Evolutionary conservation across 2,888 invertebrate species (phyloP).

Genomic region (Belgica antarctica): DNA sequence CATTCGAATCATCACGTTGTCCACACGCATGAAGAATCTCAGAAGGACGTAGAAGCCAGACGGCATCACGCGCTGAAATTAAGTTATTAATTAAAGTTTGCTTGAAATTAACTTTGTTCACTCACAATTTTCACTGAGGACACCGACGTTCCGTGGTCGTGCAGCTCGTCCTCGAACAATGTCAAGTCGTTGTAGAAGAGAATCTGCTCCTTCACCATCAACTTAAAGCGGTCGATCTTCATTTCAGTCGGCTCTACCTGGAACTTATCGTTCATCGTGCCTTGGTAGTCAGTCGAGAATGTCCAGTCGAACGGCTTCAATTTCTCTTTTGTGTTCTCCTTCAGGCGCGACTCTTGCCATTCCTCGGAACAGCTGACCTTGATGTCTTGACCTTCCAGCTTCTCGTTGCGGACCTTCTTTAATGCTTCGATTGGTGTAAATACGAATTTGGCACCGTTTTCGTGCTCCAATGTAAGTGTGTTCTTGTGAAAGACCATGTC

Average conservation of each 20-base stretch:
- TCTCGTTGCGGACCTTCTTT: conserved; percentile 71
- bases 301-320: conserved; percentile 97
- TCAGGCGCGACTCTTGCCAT: conserved; percentile 85
- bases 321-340: conserved; percentile 65
- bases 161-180: conserved; percentile 96
- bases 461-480: conserved; percentile 68
- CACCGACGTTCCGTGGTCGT: conserved; percentile 93
- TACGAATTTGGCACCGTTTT: conserved; percentile 66
- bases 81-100: no score
- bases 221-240: conserved; percentile 78
- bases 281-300: conserved; percentile 88
- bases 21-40: conserved; percentile 90
- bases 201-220: conserved; percentile 88
- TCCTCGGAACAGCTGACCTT: conserved; percentile 87
- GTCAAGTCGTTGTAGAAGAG: conserved; percentile 90
- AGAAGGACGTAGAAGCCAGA: conserved; percentile 85
- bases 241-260: conserved; percentile 65
- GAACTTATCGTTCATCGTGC: conserved; percentile 66
- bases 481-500: conserved; percentile 99
- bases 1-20: conserved; percentile 83
- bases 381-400: conserved; percentile 68
- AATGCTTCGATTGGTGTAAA: conserved; percentile 92
- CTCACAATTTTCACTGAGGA: conserved; percentile 90
- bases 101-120: no score
- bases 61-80: conserved; percentile 93